Conservation (phyloP, 1,140 invertebrate species). For the Cryptotermes secundus region DNA sequence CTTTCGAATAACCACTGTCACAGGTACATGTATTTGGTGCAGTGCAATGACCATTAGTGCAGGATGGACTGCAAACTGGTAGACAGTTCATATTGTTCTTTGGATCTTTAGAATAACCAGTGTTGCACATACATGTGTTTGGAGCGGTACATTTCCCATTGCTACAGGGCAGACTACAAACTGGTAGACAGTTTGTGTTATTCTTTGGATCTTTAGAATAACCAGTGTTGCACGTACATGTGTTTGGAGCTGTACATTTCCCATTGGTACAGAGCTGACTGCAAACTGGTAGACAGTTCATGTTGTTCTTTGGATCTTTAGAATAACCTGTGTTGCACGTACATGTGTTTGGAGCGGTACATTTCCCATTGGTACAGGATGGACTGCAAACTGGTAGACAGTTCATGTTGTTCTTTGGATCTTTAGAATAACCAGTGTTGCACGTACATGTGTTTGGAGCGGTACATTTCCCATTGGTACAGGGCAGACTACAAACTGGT, state of each 20-base stretch:
- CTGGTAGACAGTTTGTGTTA: background rate
- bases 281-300: background rate
- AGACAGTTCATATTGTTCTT: background rate
- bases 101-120: background rate
- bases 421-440: constrained; percentile 36
- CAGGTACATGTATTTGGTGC: background rate
- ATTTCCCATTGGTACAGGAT: constrained; percentile 41
- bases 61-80: background rate
- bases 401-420: background rate
- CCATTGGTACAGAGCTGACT: background rate
- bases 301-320: background rate
- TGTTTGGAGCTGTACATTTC: background rate
- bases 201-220: background rate
- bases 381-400: background rate
- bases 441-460: constrained; percentile 57
- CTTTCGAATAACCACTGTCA: background rate
- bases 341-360: constrained; percentile 31
- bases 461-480: constrained; percentile 58
- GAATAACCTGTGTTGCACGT: background rate
- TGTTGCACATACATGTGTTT: background rate
- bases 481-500: constrained; percentile 59
- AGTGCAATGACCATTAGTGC: background rate
- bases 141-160: background rate
- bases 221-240: background rate
- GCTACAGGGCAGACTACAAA: background rate